Base-by-base conservation (phyloP, 1,140 invertebrate species). In the Sarcophaga bullata region DNA sequence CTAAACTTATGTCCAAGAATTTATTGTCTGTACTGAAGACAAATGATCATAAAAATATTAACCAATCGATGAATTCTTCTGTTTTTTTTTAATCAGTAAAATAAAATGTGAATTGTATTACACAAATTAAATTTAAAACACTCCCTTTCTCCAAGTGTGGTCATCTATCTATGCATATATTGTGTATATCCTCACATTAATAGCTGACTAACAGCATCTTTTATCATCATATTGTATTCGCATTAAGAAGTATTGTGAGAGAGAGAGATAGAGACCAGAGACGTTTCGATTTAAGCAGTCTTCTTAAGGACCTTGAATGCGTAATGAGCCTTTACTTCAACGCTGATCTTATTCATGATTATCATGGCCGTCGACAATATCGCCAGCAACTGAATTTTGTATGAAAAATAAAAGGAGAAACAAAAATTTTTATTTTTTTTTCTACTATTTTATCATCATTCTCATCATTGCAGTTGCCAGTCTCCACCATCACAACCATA, bases 221-320 rank as follows among this genome's bases (percentile, higher is more conserved):
- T 58, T 13, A 58, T 58, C 11, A 13, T 48, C 11, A 75, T 47
- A 48, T 75, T 75, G 73, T 54, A 80, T 54, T 62, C 80, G n/a
- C 46, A 52, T 46, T 46, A 52, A 73, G 73, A 82, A 50, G 68
- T 49, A 17, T 19, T 17, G 47, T 73, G 17, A 58, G 25, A 37
- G 25, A 4, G 25, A 46, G 58, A n/a, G n/a, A n/a, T n/a, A n/a
- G n/a, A n/a, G n/a, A n/a, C n/a, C n/a, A n/a, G n/a, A n/a, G n/a
- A n/a, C 54, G 8, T 82, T 50, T 52, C 72, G 37, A 73, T 50
- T 78, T 46, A 19, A 19, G 6, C 17, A 50, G 10, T n/a, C 73
- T 76, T 76, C 49, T 58, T 73, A 88, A 89, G 86, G 88, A 89
- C 87, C 88, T 89, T 89, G 87, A 89, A 89, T 89, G 85, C 84